Evolutionary conservation across 2,797 vertebrate genomes (phyloP).

Genomic region (Pelobates cultripes): DNA sequence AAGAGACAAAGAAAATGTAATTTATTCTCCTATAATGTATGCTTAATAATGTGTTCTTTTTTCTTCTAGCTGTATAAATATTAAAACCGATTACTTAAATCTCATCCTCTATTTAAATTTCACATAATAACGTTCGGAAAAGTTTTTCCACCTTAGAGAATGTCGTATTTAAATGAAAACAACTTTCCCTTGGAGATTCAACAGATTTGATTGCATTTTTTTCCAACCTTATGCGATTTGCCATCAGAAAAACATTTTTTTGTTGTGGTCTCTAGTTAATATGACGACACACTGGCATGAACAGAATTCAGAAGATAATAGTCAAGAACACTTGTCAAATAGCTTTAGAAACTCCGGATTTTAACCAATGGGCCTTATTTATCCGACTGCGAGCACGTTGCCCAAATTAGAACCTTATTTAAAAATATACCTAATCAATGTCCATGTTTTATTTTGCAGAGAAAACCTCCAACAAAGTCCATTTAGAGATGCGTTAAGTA

Average conservation of each 20-base stretch:
- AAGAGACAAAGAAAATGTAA: conserved; percentile 69
- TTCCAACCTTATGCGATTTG: conserved; percentile 58
- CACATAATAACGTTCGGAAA: conserved; percentile 70
- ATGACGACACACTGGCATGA: background rate
- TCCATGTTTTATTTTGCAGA: too few species aligned
- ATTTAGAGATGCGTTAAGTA: too few species aligned
- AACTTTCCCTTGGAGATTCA: conserved; percentile 62
- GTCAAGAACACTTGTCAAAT: background rate
- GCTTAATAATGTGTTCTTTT: conserved; percentile 65
- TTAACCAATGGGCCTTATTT: background rate
- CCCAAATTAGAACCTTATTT: background rate
- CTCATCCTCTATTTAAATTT: conserved; percentile 70
- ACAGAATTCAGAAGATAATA: conserved; percentile 15
- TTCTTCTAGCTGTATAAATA: conserved; percentile 73
- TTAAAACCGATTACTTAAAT: conserved; percentile 74
- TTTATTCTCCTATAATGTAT: conserved; percentile 74
- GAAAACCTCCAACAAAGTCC: too few species aligned
- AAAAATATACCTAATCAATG: too few species aligned
- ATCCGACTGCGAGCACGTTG: background rate
- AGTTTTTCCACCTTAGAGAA: conserved; percentile 73
- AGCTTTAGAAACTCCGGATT: background rate
- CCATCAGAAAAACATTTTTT: conserved; percentile 52
- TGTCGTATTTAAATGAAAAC: conserved; percentile 67
- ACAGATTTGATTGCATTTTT: conserved; percentile 62
- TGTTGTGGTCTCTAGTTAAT: conserved; percentile 11